A percentile compares a stretch with the other conserved stretches of the same genome.
Evolutionary conservation across 2,888 invertebrate genomes (phyloP).

Genomic region (Strigamia transsilvanica): DNA sequence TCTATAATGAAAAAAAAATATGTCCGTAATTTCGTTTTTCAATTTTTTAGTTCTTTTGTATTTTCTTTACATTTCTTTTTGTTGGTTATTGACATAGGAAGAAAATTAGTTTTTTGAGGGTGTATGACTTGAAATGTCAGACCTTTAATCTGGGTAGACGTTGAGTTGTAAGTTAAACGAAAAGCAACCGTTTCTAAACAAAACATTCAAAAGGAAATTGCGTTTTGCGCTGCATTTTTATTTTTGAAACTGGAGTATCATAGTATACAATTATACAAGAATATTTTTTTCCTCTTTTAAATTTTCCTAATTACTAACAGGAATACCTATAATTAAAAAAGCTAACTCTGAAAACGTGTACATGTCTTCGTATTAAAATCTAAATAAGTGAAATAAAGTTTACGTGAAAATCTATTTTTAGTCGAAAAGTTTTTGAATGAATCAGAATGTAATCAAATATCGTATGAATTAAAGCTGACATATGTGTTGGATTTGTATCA

Average conservation of each 20-base stretch:
- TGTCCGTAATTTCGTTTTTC: too few species aligned
- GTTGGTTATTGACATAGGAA: too few species aligned
- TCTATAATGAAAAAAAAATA: too few species aligned
- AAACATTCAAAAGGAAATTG: too few species aligned
- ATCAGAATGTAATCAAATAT: not conserved
- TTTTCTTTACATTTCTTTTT: too few species aligned
- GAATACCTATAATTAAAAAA: not conserved
- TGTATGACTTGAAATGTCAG: too few species aligned
- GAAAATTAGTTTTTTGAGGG: too few species aligned
- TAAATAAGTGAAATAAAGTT: not conserved
- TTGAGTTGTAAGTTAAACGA: too few species aligned
- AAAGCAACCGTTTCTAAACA: too few species aligned
- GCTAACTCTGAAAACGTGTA: not conserved
- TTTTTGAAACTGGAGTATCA: not conserved
- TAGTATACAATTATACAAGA: not conserved
- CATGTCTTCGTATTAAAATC: not conserved
- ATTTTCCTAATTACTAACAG: not conserved
- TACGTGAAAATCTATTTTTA: not conserved
- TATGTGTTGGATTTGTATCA: constrained; percentile 12
- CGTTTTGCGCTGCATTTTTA: not conserved
- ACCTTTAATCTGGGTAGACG: too few species aligned
- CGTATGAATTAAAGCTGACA: not conserved
- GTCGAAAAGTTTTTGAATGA: not conserved
- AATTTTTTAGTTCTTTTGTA: too few species aligned
- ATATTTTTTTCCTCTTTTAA: not conserved